A percentile compares a stretch with the other conserved stretches of the same genome.
phyloP scores from a whole-genome alignment of 2,113 vertebrate genomes.

The Gorsachius goisagi region DNA sequence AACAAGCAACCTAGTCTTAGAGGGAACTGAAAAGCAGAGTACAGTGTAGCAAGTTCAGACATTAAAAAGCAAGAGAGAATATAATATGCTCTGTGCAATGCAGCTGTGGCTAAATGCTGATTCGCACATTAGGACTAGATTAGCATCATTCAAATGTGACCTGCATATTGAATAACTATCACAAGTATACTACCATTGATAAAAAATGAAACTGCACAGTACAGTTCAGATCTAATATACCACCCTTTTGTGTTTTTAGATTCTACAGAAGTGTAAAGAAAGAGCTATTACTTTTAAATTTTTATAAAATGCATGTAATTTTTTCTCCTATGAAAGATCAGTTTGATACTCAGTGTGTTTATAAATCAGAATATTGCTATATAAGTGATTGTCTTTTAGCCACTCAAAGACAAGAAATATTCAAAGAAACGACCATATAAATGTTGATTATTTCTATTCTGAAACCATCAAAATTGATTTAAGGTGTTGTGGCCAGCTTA shows the following conservation, averaged over 20 bases:
- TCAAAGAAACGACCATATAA: not conserved
- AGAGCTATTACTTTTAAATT: not conserved
- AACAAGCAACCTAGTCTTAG: not conserved
- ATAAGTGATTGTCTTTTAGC: not conserved
- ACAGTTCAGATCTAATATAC: not conserved
- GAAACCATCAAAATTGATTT: conserved; percentile 10
- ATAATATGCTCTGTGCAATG: not conserved
- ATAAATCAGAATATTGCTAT: not conserved
- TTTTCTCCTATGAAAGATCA: not conserved
- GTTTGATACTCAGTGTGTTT: not conserved
- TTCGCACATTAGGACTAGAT: conserved; percentile 37
- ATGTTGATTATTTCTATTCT: not conserved
- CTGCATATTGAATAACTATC: conserved; percentile 1
- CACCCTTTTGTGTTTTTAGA: not conserved
- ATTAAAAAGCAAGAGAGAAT: not conserved
- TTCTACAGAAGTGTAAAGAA: not conserved
- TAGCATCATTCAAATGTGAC: conserved; percentile 2
- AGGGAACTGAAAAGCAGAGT: not conserved
- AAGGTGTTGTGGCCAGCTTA: not conserved
- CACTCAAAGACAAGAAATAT: not conserved
- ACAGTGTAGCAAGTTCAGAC: not conserved
- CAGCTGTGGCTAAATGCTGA: conserved; percentile 46
- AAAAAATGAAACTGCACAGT: not conserved
- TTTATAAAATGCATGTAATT: conserved; percentile 3
- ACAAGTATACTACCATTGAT: not conserved